phyloP scores from a whole-genome alignment of 1,140 invertebrate species.

The Drosophila saltans region DNA sequence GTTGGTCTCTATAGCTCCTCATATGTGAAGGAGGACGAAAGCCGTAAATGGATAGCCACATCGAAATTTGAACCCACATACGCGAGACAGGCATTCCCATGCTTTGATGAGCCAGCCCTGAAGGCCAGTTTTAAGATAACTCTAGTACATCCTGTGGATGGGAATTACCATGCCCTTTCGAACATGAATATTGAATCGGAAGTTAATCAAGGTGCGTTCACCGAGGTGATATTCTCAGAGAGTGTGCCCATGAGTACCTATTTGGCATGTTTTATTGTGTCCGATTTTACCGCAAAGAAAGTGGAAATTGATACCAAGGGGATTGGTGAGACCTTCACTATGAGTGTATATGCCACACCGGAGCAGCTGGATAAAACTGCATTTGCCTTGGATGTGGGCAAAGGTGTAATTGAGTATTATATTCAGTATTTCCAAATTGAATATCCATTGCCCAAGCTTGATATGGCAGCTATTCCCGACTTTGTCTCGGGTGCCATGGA shows the following conservation, averaged over 20 bases:
- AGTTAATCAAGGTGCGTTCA: constrained; percentile 42
- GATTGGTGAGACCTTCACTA: constrained; percentile 85
- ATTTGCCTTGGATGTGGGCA: constrained; percentile 92
- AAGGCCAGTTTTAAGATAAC: constrained; percentile 94
- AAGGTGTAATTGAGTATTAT: constrained; percentile 93
- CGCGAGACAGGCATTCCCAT: constrained; percentile 96
- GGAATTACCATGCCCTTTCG: constrained; percentile 89
- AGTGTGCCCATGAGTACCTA: constrained; percentile 98
- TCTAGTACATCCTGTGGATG: constrained; percentile 87
- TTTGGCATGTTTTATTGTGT: constrained; percentile 94
- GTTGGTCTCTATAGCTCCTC: constrained; percentile 84
- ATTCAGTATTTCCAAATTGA: constrained; percentile 93
- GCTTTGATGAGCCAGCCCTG: constrained; percentile 97
- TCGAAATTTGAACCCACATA: constrained; percentile 97
- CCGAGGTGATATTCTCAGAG: constrained; percentile 86
- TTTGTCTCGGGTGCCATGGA: constrained; percentile 98
- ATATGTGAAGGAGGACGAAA: constrained; percentile 76
- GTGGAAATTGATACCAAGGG: constrained; percentile 85
- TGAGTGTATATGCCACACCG: constrained; percentile 90
- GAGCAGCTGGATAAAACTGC: constrained; percentile 90
- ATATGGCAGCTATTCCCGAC: constrained; percentile 97
- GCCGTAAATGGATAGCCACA: constrained; percentile 88
- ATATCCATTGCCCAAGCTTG: constrained; percentile 94
- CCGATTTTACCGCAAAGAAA: constrained; percentile 89
- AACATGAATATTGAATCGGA: constrained; percentile 87